Percentiles rank a stretch among this genome's conserved stretches.
Conservation (phyloP, 2,797 vertebrate genomes). For the Chrysocyon brachyurus region DNA sequence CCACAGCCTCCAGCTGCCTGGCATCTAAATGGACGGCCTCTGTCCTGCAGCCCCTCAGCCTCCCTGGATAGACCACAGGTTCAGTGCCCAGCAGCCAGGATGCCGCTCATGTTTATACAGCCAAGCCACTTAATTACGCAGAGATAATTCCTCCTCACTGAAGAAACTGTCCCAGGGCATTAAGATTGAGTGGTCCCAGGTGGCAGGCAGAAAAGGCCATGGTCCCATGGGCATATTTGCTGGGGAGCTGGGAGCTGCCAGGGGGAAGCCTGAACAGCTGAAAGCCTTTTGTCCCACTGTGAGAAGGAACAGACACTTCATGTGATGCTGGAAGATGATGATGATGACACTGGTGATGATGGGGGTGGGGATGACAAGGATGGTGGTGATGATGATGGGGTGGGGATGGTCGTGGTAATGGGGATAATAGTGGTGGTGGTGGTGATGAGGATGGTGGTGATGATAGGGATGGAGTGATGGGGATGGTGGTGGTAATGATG, state of each 20-base stretch:
- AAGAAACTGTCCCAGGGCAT: background rate
- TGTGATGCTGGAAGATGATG: background rate
- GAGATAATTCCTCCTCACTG: background rate
- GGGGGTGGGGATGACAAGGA: background rate
- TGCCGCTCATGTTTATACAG: fast-evolving
- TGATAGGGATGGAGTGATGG: no score
- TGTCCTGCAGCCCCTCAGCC: background rate
- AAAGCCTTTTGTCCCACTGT: background rate
- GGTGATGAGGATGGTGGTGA: fast-evolving
- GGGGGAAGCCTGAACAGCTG: background rate
- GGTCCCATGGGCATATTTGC: background rate
- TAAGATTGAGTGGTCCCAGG: background rate
- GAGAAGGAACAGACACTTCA: background rate
- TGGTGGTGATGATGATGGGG: background rate
- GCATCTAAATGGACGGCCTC: background rate
- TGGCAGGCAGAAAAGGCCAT: background rate
- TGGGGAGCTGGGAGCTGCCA: background rate
- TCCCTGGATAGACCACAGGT: fast-evolving
- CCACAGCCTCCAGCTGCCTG: background rate
- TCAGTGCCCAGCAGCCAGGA: background rate
- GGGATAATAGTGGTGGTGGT: fast-evolving
- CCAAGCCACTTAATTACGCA: background rate
- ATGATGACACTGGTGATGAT: background rate
- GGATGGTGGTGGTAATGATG: fast-evolving
- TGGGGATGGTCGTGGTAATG: fast-evolving